phyloP scores from a whole-genome alignment of 1,140 invertebrate genomes.

The Anthonomus grandis region DNA sequence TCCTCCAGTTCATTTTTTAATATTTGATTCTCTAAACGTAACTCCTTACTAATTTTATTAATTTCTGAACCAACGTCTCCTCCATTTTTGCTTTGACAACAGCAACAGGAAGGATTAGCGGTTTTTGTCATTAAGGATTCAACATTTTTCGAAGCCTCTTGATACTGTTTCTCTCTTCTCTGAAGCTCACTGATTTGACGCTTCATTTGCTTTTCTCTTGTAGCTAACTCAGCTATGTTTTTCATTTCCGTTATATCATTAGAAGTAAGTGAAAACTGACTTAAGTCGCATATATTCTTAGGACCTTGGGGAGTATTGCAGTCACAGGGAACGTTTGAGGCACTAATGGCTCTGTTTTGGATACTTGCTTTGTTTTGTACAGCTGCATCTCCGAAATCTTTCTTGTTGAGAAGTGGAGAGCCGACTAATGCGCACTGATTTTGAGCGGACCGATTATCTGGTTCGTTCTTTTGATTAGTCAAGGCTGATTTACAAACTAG shows the following conservation, averaged over 20 bases:
- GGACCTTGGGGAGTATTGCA: slow-evolving; percentile 6
- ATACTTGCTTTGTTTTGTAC: too few species aligned
- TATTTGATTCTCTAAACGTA: slow-evolving; percentile 37
- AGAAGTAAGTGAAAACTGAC: slow-evolving; percentile 15
- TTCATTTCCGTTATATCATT: slow-evolving; percentile 23
- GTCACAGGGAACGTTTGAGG: slow-evolving; percentile 2
- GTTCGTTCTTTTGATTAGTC: too few species aligned
- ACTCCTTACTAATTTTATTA: slow-evolving; percentile 29
- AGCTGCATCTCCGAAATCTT: neutral
- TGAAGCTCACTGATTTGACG: slow-evolving; percentile 13
- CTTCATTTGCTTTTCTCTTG: slow-evolving; percentile 17
- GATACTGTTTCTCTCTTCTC: slow-evolving; percentile 7
- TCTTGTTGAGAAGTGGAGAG: slow-evolving; percentile 13
- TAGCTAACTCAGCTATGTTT: slow-evolving; percentile 23
- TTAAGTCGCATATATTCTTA: slow-evolving; percentile 1
- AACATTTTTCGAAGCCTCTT: slow-evolving; percentile 17
- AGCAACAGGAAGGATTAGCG: slow-evolving; percentile 2
- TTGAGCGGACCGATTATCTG: slow-evolving; percentile 2
- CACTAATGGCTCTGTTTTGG: too few species aligned
- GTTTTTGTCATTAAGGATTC: slow-evolving; percentile 12
- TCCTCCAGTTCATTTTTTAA: slow-evolving; percentile 38
- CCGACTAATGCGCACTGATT: slow-evolving; percentile 32
- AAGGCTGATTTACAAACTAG: neutral
- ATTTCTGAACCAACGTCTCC: slow-evolving; percentile 9
- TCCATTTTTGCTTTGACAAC: neutral